These are phyloP conservation scores for Xestobium rufovillosum DNA, from an alignment of 2,888 invertebrate species.

Conservation along the genomic window DNA sequence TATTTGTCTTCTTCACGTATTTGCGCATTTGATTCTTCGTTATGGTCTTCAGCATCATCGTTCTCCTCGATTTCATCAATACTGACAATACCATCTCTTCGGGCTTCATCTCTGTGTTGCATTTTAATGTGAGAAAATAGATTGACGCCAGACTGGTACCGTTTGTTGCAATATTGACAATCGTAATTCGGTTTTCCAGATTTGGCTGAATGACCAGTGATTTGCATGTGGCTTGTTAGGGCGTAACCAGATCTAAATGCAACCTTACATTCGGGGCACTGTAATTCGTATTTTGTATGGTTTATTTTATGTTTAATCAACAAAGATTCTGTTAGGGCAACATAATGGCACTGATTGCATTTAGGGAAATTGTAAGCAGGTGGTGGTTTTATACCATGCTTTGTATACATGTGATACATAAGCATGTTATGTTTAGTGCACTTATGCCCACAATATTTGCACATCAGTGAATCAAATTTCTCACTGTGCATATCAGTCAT, in stretches of 20 bases:
- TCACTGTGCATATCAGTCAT: conserved; percentile 74
- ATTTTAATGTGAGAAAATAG: conserved; percentile 65
- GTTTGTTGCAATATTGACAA: conserved; percentile 69
- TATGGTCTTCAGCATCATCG: conserved; percentile 44
- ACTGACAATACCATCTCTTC: conserved; percentile 57
- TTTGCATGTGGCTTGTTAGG: conserved; percentile 49
- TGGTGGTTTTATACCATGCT: conserved; percentile 66
- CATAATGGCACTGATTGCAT: conserved; percentile 67
- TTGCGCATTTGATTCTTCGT: conserved; percentile 31
- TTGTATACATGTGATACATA: conserved; percentile 70
- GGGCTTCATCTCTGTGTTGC: conserved; percentile 57
- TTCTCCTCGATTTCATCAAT: conserved; percentile 49
- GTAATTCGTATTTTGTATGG: conserved; percentile 48
- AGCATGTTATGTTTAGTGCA: conserved; percentile 65
- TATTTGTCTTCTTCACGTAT: conserved; percentile 27
- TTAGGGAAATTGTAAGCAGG: conserved; percentile 70
- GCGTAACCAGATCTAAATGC: conserved; percentile 44
- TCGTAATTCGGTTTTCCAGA: conserved; percentile 38
- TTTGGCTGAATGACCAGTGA: conserved; percentile 47
- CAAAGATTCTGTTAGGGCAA: conserved; percentile 66
- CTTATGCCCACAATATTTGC: conserved; percentile 78
- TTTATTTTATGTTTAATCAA: conserved; percentile 63
- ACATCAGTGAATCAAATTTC: conserved; percentile 66
- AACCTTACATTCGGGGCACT: conserved; percentile 52
- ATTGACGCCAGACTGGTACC: conserved; percentile 60